phyloP scores from a whole-genome alignment of 2,888 invertebrate species.

The Dione juno region DNA sequence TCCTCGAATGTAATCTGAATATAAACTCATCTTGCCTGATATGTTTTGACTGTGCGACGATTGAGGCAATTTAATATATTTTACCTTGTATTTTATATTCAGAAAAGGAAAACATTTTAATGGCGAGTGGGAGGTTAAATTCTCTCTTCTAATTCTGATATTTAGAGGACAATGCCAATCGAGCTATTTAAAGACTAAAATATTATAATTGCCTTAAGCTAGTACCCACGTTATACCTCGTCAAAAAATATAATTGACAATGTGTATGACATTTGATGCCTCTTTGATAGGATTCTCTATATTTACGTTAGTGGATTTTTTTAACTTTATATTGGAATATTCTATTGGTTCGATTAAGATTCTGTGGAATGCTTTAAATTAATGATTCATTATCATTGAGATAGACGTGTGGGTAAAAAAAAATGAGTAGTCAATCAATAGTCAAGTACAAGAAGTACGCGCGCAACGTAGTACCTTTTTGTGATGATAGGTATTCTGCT shows the following conservation, averaged over 20 bases:
- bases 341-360: neutral
- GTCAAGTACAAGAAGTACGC: too few relatives aligned
- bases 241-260: conserved; percentile 27
- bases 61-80: neutral
- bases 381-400: neutral
- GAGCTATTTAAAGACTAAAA: conserved; percentile 20
- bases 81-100: conserved; percentile 10
- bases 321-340: neutral
- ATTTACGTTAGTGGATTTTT: neutral
- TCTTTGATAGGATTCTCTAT: neutral
- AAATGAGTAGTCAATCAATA: neutral
- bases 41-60: neutral
- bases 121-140: conserved; percentile 13
- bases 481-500: too few relatives aligned
- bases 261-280: conserved; percentile 4
- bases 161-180: conserved; percentile 6
- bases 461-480: too few relatives aligned
- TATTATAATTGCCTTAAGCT: conserved; percentile 27
- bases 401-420: neutral
- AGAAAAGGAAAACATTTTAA: conserved; percentile 4
- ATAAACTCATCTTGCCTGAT: neutral
- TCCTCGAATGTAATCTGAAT: neutral
- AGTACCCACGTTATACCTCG: conserved; percentile 23
- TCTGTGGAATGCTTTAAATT: neutral
- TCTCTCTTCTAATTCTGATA: conserved; percentile 5